phyloP scores from a whole-genome alignment of 2,113 vertebrate species.

The Strix uralensis region DNA sequence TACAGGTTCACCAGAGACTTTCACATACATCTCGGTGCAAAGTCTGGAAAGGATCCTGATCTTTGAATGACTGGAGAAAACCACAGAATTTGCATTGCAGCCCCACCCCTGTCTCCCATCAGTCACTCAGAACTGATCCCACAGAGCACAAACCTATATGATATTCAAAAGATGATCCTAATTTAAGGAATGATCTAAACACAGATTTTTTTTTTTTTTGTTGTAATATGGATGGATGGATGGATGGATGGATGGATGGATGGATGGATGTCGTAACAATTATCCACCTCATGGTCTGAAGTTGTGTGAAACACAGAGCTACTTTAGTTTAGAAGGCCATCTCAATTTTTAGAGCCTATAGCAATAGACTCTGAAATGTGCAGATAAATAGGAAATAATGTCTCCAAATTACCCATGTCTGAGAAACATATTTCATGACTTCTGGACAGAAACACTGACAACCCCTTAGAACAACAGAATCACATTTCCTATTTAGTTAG shows the following conservation, averaged over 20 bases:
- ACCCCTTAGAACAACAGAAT: neutral
- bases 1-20: neutral
- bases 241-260: no score
- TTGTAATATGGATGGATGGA: neutral
- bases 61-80: neutral
- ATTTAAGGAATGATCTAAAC: neutral
- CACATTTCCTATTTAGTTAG: neutral
- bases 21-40: neutral
- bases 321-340: neutral
- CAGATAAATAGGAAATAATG: neutral
- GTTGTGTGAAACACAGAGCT: neutral
- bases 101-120: neutral
- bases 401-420: neutral
- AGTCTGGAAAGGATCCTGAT: neutral
- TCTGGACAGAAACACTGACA: neutral
- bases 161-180: neutral
- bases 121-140: neutral
- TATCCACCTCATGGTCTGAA: neutral
- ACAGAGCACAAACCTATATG: fast-evolving
- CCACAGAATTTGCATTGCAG: neutral
- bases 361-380: neutral
- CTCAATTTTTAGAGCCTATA: neutral
- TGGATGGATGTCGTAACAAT: neutral
- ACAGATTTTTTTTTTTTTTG: neutral
- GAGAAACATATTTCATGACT: neutral